Conservation (phyloP, 1,140 invertebrate genomes). For the Solen grandis region DNA sequence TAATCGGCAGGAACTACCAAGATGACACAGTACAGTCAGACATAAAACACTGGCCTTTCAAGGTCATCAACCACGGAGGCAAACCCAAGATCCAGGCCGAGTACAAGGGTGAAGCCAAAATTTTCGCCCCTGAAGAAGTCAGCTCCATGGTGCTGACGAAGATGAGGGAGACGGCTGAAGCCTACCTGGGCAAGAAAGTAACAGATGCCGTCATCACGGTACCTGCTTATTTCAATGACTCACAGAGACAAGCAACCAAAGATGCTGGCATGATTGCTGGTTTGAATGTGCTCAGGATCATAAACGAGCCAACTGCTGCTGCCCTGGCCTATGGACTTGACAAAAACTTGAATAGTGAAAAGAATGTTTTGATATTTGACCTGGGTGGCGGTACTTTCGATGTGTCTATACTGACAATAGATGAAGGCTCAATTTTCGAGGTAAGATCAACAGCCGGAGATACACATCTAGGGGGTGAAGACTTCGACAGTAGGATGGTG, state of each 20-base stretch:
- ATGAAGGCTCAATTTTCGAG: slow-evolving; percentile 86
- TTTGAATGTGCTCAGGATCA: too few relatives aligned
- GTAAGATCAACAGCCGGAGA: slow-evolving; percentile 88
- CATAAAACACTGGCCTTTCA: slow-evolving; percentile 96
- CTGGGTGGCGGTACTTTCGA: too few relatives aligned
- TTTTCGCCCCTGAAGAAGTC: slow-evolving; percentile 94
- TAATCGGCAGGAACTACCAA: slow-evolving; percentile 96
- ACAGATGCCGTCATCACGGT: too few relatives aligned
- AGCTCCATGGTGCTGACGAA: too few relatives aligned
- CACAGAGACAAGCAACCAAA: too few relatives aligned
- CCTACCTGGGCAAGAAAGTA: too few relatives aligned
- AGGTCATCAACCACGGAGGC: slow-evolving; percentile 69
- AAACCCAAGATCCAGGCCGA: slow-evolving; percentile 88
- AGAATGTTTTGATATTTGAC: too few relatives aligned
- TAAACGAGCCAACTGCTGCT: slow-evolving; percentile 82
- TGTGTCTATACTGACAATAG: slow-evolving; percentile 74
- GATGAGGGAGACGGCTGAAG: too few relatives aligned
- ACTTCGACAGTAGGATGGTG: slow-evolving; percentile 84
- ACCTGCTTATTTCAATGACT: too few relatives aligned
- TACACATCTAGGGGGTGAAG: slow-evolving; percentile 87
- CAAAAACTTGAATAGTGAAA: slow-evolving; percentile 82
- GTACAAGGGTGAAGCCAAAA: slow-evolving; percentile 94
- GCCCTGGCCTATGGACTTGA: slow-evolving; percentile 82
- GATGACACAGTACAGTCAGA: slow-evolving; percentile 93
- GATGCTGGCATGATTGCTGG: too few relatives aligned